phyloP scores from a whole-genome alignment of 2,797 vertebrate species.

The Typhlichthys eigenmanni region DNA sequence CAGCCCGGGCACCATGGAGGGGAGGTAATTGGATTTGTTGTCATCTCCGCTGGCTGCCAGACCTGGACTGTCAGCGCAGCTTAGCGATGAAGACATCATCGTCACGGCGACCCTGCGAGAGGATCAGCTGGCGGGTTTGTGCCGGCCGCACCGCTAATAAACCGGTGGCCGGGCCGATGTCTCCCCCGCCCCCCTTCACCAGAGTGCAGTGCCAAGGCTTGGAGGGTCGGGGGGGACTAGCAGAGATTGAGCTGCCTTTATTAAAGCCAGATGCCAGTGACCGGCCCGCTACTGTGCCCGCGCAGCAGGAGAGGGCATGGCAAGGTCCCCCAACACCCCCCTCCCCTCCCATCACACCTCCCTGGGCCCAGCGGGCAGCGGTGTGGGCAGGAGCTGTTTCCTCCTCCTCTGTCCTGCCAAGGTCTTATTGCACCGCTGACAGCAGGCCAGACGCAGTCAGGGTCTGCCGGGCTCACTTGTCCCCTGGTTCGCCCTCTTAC shows the following conservation, averaged over 20 bases:
- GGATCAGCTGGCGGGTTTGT: constrained; percentile 91
- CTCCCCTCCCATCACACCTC: constrained; percentile 12
- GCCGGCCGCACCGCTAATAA: constrained; percentile 89
- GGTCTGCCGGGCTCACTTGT: constrained; percentile 54
- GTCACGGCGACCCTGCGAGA: constrained; percentile 94
- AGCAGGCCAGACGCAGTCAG: constrained; percentile 53
- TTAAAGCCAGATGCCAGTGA: constrained; percentile 15
- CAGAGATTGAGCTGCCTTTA: constrained; percentile 87
- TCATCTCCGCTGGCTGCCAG: constrained; percentile 97
- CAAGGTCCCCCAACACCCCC: not conserved
- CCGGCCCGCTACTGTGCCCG: not conserved
- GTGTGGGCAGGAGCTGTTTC: constrained; percentile 36
- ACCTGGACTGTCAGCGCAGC: constrained; percentile 93
- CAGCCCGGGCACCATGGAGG: constrained; percentile 87
- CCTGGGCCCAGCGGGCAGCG: constrained; percentile 41
- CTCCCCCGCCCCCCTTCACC: constrained; percentile 71
- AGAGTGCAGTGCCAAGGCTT: constrained; percentile 58
- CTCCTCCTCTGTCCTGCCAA: constrained; percentile 30
- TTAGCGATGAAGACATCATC: constrained; percentile 99
- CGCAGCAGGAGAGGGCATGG: too few relatives aligned
- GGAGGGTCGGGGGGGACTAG: constrained; percentile 65
- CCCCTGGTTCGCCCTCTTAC: constrained; percentile 54
- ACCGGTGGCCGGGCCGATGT: constrained; percentile 78
- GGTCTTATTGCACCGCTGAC: constrained; percentile 58
- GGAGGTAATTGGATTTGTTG: constrained; percentile 99